Base-by-base conservation (phyloP, 2,888 invertebrate genomes). In the Archips crataeganus region DNA sequence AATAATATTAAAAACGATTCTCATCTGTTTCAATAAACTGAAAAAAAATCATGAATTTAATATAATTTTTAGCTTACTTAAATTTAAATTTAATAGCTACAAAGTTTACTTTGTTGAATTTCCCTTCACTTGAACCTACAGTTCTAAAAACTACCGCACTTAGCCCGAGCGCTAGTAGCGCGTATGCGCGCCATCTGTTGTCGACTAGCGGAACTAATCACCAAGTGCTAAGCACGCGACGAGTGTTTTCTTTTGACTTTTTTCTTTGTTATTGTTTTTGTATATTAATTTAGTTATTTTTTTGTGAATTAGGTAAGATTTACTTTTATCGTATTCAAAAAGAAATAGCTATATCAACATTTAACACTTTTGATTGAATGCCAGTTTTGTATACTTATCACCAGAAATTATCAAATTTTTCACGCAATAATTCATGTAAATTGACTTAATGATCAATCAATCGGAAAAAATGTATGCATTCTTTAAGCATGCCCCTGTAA, bases 121-220 rank as follows among this genome's bases (percentile, higher is more conserved):
- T 51, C 4, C 11, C 45, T 51, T 23, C 1, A 70, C 9, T 3
- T 9, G 1, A 51, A 63, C 32, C 64, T 42, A 34, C 69, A 73
- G 36, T 69, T 73, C 64, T 34, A 42, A 5, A 15, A 69, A 42
- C 59, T 15, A 59, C 69, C 73, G 68, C 69, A n/a, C 9, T 42
- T 13, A 8, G 32, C 4, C 6, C 61, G 59, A 69, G 84, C 84
- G 85, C 83, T 82, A 77, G 76, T 70, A 61, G 76, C 76, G 76
- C 70, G 34, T 5, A 39, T 42, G 59, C 71, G 86, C 92, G 91
- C 91, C 92, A 92, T 90, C 92, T 92, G 77, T 84, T 81, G 81
- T 79, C 81, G 87, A 91, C 88, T 86, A 84, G 92, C 84, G 13
- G 77, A 83, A 91, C 86, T 82, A 82, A 72, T 39, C 45, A 51